Evolutionary conservation across 1,140 invertebrate species (phyloP), one percentile per base, ranked within the genome.

Genomic region (Condylostylus longicornis): DNA sequence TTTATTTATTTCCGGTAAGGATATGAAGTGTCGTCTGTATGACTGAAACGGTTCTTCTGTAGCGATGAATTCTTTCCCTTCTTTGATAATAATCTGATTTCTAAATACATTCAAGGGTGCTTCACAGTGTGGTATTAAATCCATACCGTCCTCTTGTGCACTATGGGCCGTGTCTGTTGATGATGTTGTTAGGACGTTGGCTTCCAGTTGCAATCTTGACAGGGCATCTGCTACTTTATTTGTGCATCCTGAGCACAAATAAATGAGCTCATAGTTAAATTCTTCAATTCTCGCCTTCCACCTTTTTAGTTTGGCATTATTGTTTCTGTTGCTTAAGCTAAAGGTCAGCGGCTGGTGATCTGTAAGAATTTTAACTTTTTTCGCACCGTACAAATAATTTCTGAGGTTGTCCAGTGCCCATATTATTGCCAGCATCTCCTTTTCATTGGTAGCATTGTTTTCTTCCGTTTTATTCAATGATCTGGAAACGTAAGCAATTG

Each of bases 291-390:
- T 30, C 34, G 27, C 42, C 46, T 37, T 27, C 63, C 62, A 67
- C 29, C 59, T 38, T 0, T 51, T 42, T 5, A 65, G 33, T 38
- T 58, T 33, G 22, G 46, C 45, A 2, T 38, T 44, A 12, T 50
- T 47, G 23, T 63, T 53, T 44, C 56, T 62, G 0, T 60, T 46
- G 6, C 47, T 49, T 9, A 50, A 39, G 5, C 66, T 36, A 51
- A 53, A 68, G 27, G 35, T 44, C 18, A 67, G 44, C 1, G 61
- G 53, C 36, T 53, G 50, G 34, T 68, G 47, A 29, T 54, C 50
- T 4, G 45, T 49, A 1, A 46, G 7, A 7, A 49, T 42, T 28
- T 23, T 41, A 18, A 51, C 43, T 37, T 48, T 42, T 32, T 29
- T 28, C 8, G 44, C 49, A 8, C 34, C 35, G 18, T 42, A 45